Evolutionary conservation across 2,113 vertebrate genomes (phyloP), one percentile per base, ranked within the genome.

Genomic region (Ivindomyrus marchei): DNA sequence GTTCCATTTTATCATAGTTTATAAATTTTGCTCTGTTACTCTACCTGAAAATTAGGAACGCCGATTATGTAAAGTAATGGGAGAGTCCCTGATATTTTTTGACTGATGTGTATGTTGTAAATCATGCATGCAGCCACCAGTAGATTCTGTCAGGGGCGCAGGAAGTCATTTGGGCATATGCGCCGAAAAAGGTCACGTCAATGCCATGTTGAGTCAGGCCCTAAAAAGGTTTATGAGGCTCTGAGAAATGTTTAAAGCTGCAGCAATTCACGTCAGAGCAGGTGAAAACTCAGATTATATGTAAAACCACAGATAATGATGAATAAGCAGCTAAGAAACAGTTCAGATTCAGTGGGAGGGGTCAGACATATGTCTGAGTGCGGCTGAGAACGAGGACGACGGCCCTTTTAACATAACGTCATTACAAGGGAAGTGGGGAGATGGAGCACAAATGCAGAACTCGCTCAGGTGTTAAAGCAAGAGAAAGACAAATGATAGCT

Each of bases 401-500:
- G 49, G 85, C 50, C 49, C 49, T 53, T 87, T 87, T 31, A 62
- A n/a, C 52, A 5, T 39, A n/a, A 56, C 52, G 17, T 66, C 56
- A 66, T 66, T 88, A n/a, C 87, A 88, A 31, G 49, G 42, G 24
- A 47, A n/a, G n/a, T 7, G 36, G 19, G n/a, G 88, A 13, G 27
- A 77, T 21, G n/a, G 24, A 9, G 56, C 46, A 52, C 27, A 9
- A 47, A n/a, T n/a, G 85, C 87, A 6, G 53, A 24, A 45, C 42
- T 45, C 39, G 21, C 53, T 66, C 39, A 88, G 70, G 88, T 52
- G 88, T 53, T 53, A 86, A 87, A 53, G 45, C 31, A 42, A 74
- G 56, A 90, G 74, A 91, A 39, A 90, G 83, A 91, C 58, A 89
- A 88, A 90, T 93, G 92, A 95, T 62, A 31, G 53, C 52, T 58